Evolutionary conservation across 2,797 vertebrate genomes (phyloP), one percentile per base, ranked within the genome.

Genomic region (Salarias fasciatus): DNA sequence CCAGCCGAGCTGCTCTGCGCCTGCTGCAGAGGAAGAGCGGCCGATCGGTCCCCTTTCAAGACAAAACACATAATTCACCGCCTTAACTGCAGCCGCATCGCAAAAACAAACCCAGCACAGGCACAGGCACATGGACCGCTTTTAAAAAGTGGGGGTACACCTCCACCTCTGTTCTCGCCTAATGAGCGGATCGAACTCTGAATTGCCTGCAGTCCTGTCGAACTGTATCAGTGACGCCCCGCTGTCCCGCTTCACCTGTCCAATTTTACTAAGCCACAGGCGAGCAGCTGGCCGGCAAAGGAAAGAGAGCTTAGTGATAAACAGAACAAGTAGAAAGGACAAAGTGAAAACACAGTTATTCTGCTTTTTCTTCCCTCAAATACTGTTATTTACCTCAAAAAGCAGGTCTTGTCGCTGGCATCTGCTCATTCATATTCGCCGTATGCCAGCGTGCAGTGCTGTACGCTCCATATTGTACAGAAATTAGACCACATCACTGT

Each of bases 201-300:
- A 73, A 36, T 53, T 49, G 83, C 84, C 83, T 58, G 80, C 55
- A 53, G 84, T 77, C 75, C 47, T 54, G 71, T 70, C 52, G 53
- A 82, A 82, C 72, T 86, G 82, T 82, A 87, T 87, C 86, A 86
- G 65, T 84, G 79, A 70, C 46, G 53, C 76, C 83, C 81, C 2
- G 58, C 84, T 82, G 83, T 82, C 85, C 78, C 3, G 72, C 73
- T 69, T 86, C 87, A 86, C 85, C 85, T 82, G 75, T 75, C 79
- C 84, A 88, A 87, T 88, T 76, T 86, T 56, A 82, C 79, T 53
- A 65, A 87, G 81, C 86, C 81, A 87, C 87, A 72, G 84, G 87
- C 80, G 68, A 79, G 72, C 60, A 60, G 63, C 61, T 70, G 55
- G 72, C 61, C 65, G 18, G 18, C 18, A 3, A 24, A 24, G 18